Base-by-base conservation (phyloP, 2,888 invertebrate genomes). In the Parascotia fuliginaria region DNA sequence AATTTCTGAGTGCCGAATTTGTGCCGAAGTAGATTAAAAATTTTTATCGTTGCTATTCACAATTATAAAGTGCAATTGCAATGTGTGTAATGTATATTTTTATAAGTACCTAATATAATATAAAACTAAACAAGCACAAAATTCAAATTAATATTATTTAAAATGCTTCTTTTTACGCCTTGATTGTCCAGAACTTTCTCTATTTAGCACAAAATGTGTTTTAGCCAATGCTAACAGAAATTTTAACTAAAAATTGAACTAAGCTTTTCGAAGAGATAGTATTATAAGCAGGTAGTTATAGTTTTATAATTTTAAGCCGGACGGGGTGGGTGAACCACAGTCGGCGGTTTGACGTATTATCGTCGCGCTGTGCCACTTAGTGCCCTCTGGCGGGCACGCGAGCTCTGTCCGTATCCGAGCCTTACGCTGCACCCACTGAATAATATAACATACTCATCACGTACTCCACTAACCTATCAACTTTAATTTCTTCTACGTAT, bases 331-430 rank as follows among this genome's bases (percentile, higher is more conserved):
- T 67, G 69, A 65, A 76, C 83, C 80, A 72, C 81, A 79, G 77
- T 58, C 76, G 70, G 81, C 70, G 83, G 83, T 85, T 84, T 85
- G 85, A 85, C 85, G 79, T 83, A 85, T 84, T 83, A 85, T 79
- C 80, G 75, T 79, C 79, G 80, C 76, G 70, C 72, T 76, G 67
- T 70, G 75, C 75, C 84, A 81, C 81, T 83, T 83, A 83, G 77
- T 71, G 77, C 69, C 70, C 65, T 60, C 52, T 60, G 59, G 65
- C 57, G 42, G 52, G 45, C 71, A 70, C 64, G 68, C 66, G 58
- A 66, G 58, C 63, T 48, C 53, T 40, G 24, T 37, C 36, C 24
- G 24, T 24, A 9, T 24, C 24, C 24, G 24, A 24, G 3, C 24
- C 12, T 32, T 12, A 15, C 9, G n/a, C 42, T 38, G 12, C 19